Evolutionary conservation across 2,113 vertebrate species (phyloP), one percentile per base, ranked within the genome.

Genomic region (Hippocampus mohnikei): DNA sequence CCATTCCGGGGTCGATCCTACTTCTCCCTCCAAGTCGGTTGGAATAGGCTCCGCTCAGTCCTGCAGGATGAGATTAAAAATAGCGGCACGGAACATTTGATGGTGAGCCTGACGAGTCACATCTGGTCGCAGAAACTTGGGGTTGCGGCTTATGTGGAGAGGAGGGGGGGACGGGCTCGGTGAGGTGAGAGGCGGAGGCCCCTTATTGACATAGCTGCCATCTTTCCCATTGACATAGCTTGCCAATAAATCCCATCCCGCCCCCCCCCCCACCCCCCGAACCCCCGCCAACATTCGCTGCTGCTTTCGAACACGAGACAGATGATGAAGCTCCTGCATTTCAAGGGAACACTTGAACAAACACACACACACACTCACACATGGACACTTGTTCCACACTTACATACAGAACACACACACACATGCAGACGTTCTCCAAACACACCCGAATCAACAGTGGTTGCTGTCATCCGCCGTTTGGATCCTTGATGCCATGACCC

Each of bases 201-300:
- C 42, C n/a, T 65, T 65, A 27, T 44, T 65, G 63, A 65, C 63
- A 46, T 46, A 65, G 42, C 63, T 65, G 42, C 63, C 63, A 46
- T 65, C 23, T n/a, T n/a, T n/a, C n/a, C n/a, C n/a, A n/a, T n/a
- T n/a, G n/a, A n/a, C n/a, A n/a, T n/a, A n/a, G n/a, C n/a, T n/a
- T n/a, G n/a, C n/a, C 55, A 27, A 58, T 58, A 27, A 58, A 25
- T 50, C 15, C 46, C 5, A 48, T 5, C 16, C 15, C 46, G 3
- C 55, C 52, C 8, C 11, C 2, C 16, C n/a, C n/a, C n/a, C n/a
- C n/a, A n/a, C n/a, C n/a, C n/a, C 59, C 33, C 3, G 25, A 4
- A 2, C 33, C 60, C 3, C 37, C 61, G 8, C n/a, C 42, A 46
- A 15, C 41, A 44, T 27, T 44, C 41, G 3, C 63, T 8, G 41